A percentile compares a stretch with the other conserved stretches of the same genome.
phyloP scores from a whole-genome alignment of 2,113 vertebrate genomes.

The Ameiurus melas region DNA sequence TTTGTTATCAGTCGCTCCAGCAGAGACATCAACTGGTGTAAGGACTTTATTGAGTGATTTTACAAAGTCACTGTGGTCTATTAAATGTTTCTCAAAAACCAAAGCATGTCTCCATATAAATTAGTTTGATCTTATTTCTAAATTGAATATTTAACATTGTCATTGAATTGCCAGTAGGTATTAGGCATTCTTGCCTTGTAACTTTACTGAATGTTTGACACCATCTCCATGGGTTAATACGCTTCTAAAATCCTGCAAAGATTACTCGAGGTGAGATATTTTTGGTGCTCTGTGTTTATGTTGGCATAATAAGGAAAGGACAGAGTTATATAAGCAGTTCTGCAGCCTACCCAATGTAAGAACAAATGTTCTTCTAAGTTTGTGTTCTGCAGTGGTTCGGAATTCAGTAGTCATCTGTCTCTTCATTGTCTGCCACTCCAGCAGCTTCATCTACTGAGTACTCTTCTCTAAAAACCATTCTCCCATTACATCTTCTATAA shows the following conservation, averaged over 20 bases:
- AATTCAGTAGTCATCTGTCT: neutral
- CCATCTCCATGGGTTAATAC: neutral
- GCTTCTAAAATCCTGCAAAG: neutral
- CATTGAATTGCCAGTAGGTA: neutral
- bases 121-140: neutral
- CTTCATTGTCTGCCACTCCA: neutral
- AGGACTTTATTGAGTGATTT: neutral
- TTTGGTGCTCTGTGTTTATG: neutral
- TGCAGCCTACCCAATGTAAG: neutral
- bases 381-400: neutral
- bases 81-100: neutral
- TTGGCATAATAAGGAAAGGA: neutral
- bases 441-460: neutral
- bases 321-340: neutral
- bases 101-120: neutral
- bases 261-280: neutral
- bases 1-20: neutral
- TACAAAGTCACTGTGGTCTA: neutral
- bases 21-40: neutral
- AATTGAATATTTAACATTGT: neutral
- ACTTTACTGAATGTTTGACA: neutral
- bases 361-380: neutral
- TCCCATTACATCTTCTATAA: neutral
- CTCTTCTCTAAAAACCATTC: neutral
- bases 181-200: neutral